Conservation (phyloP, 2,797 vertebrate genomes). For the Mionectes olivaceus region DNA sequence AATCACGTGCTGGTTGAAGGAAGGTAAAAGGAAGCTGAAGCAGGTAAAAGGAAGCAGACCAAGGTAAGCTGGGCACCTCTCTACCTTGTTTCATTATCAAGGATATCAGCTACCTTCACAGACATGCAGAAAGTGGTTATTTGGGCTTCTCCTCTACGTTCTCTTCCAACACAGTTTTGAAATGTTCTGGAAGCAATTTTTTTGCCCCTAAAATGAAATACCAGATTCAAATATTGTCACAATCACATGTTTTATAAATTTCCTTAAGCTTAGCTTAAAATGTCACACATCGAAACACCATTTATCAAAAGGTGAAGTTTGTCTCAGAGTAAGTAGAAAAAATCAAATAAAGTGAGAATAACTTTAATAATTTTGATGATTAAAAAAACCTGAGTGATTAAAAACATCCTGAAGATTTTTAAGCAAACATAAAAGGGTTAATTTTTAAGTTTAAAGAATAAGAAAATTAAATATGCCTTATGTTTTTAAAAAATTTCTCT, state of each 20-base stretch:
- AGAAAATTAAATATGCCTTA: not conserved
- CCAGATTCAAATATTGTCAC: not conserved
- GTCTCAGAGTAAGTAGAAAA: not conserved
- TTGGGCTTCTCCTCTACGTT: not conserved
- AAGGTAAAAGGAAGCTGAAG: not conserved
- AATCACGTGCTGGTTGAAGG: not conserved
- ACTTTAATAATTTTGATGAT: not conserved
- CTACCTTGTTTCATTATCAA: not conserved
- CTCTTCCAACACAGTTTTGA: not conserved
- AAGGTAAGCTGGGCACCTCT: not conserved
- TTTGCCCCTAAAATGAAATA: not conserved
- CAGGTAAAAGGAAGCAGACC: not conserved
- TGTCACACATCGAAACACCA: not conserved
- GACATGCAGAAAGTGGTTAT: not conserved
- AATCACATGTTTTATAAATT: not conserved
- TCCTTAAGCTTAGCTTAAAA: not conserved
- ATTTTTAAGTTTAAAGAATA: not conserved
- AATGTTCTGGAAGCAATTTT: not conserved
- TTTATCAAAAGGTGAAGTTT: not conserved
- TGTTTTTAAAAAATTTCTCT: not conserved
- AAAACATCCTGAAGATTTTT: not conserved
- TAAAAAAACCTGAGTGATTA: not conserved
- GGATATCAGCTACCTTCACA: not conserved
- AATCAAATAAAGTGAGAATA: not conserved
- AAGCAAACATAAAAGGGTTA: not conserved